Conservation (phyloP, 2,888 invertebrate species). For the Tachina fera region DNA sequence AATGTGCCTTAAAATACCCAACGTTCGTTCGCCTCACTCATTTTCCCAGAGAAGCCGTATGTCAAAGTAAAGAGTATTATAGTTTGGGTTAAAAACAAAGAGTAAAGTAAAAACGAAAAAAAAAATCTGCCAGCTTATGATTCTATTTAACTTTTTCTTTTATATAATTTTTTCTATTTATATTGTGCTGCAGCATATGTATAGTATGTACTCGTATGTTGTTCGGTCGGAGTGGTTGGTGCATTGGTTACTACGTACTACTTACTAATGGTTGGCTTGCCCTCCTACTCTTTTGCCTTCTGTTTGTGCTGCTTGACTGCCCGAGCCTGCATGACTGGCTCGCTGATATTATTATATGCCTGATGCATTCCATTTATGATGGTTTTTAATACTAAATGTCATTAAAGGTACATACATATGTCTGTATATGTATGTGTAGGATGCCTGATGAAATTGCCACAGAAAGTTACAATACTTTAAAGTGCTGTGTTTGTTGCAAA, state of each 20-base stretch:
- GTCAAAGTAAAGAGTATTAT: constrained; percentile 35
- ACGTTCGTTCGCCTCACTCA: not conserved
- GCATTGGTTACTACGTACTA: constrained; percentile 10
- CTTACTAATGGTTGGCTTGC: constrained; percentile 12
- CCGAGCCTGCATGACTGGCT: constrained; percentile 27
- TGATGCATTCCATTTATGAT: constrained; percentile 67
- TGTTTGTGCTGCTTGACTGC: not conserved
- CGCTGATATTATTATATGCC: constrained; percentile 62
- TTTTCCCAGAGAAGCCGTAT: constrained; percentile 1
- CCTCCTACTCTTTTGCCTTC: not conserved
- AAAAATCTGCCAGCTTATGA: constrained; percentile 55
- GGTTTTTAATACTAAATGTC: constrained; percentile 69
- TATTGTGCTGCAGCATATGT: constrained; percentile 20
- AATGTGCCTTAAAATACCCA: not conserved
- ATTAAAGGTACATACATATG: constrained; percentile 28
- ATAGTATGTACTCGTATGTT: no score
- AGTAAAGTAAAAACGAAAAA: not conserved
- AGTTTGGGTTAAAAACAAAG: constrained; percentile 32
- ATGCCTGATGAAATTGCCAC: constrained; percentile 55
- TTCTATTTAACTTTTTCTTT: constrained; percentile 48
- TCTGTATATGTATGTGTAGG: not conserved
- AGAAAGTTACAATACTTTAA: constrained; percentile 39
- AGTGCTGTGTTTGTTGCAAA: constrained; percentile 30
- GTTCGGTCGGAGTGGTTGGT: constrained; percentile 24
- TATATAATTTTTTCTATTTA: constrained; percentile 14